phyloP scores from a whole-genome alignment of 2,113 vertebrate genomes.

The Ranitomeya variabilis region DNA sequence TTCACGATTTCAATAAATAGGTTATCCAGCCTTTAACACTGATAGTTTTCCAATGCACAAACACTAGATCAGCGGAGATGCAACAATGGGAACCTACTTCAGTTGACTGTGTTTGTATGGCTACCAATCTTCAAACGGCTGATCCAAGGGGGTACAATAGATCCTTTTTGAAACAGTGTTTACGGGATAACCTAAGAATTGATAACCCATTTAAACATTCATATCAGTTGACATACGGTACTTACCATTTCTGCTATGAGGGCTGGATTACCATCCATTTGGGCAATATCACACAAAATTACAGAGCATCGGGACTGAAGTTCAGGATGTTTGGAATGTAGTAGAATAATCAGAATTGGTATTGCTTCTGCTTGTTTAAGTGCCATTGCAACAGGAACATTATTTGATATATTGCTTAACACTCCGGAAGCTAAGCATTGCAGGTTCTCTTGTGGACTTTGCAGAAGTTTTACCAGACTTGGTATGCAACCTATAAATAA shows the following conservation, averaged over 20 bases:
- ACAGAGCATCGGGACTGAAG: slow-evolving; percentile 73
- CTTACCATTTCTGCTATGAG: slow-evolving; percentile 70
- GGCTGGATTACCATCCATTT: slow-evolving; percentile 62
- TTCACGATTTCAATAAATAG: too few relatives aligned
- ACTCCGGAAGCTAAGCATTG: slow-evolving; percentile 70
- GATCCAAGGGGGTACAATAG: too few relatives aligned
- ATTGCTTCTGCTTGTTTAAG: slow-evolving; percentile 67
- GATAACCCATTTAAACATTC: not conserved
- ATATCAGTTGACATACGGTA: not conserved
- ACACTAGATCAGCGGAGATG: too few relatives aligned
- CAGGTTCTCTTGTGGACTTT: slow-evolving; percentile 61
- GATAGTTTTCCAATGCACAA: too few relatives aligned
- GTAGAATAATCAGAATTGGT: slow-evolving; percentile 67
- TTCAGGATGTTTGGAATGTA: slow-evolving; percentile 66
- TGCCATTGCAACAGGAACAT: slow-evolving; percentile 60
- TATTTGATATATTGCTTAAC: slow-evolving; percentile 73
- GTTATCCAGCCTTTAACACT: too few relatives aligned
- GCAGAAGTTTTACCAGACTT: slow-evolving; percentile 68
- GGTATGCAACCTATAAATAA: slow-evolving; percentile 69
- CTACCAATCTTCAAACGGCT: too few relatives aligned
- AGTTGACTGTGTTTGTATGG: too few relatives aligned
- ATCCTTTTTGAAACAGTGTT: too few relatives aligned
- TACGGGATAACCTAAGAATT: too few relatives aligned
- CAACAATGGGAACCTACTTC: too few relatives aligned
- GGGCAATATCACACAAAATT: slow-evolving; percentile 73